phyloP scores from a whole-genome alignment of 2,888 invertebrate species.

The Uloborus plumipes region DNA sequence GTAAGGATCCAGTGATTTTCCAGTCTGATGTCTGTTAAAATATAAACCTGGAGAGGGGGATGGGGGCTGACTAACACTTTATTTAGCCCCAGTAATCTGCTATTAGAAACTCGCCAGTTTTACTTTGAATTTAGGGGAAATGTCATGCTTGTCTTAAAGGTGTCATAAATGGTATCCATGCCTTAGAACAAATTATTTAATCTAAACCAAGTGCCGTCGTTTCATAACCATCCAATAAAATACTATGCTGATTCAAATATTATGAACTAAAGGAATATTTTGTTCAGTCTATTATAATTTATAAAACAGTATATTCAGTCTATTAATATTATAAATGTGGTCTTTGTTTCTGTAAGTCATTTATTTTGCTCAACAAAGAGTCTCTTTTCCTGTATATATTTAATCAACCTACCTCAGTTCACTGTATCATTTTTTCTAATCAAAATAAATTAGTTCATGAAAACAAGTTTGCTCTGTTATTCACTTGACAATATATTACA shows the following conservation, averaged over 20 bases:
- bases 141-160: too few relatives aligned
- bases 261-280: too few relatives aligned
- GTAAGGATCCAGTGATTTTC: too few relatives aligned
- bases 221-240: background rate
- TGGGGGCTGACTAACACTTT: too few relatives aligned
- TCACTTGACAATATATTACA: too few relatives aligned
- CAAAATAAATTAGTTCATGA: conserved; percentile 19
- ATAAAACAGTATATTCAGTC: background rate
- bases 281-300: background rate
- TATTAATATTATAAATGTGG: conserved; percentile 21
- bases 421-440: conserved; percentile 48
- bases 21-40: too few relatives aligned
- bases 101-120: too few relatives aligned
- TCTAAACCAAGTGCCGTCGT: background rate
- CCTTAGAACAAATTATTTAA: background rate
- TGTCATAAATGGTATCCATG: background rate
- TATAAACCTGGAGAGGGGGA: too few relatives aligned
- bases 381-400: conserved; percentile 48
- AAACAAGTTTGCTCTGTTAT: background rate
- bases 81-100: too few relatives aligned
- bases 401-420: conserved; percentile 62
- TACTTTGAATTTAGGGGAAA: too few relatives aligned
- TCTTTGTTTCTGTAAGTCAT: conserved; percentile 50
- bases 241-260: too few relatives aligned
- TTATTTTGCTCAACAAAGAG: conserved; percentile 57